These are phyloP conservation scores for Philotrypesis tridentata DNA, from an alignment of 1,140 invertebrate species.

Conservation along the genomic window DNA sequence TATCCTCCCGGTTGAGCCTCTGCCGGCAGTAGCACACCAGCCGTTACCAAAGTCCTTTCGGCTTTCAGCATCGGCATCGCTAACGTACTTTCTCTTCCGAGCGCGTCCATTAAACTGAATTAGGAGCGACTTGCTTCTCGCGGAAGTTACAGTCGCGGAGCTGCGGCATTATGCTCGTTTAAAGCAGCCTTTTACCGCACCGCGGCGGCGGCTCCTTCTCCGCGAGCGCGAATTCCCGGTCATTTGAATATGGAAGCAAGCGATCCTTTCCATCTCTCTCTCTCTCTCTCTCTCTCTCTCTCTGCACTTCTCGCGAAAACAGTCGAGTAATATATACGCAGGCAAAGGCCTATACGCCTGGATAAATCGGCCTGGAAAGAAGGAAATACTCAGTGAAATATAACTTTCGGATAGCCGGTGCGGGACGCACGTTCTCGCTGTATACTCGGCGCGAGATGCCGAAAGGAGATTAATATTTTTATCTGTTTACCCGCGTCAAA, in stretches of 20 bases:
- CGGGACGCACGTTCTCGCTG: too few relatives aligned
- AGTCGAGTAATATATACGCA: too few relatives aligned
- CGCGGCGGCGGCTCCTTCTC: not conserved
- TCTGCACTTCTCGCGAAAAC: not conserved
- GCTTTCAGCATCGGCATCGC: slow-evolving; percentile 48
- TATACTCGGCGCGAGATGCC: too few relatives aligned
- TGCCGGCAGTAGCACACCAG: not conserved
- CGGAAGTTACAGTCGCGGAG: slow-evolving; percentile 20
- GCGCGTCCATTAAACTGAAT: slow-evolving; percentile 59
- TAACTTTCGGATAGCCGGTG: not conserved
- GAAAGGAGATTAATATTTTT: not conserved
- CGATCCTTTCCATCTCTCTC: too few relatives aligned
- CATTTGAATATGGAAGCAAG: slow-evolving; percentile 25
- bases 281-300: too few relatives aligned
- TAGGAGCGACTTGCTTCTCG: slow-evolving; percentile 51
- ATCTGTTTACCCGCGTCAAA: not conserved
- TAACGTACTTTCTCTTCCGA: slow-evolving; percentile 61
- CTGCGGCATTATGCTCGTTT: slow-evolving; percentile 12
- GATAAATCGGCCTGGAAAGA: not conserved
- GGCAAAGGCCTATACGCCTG: too few relatives aligned
- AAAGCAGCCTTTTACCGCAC: not conserved
- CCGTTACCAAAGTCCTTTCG: slow-evolving; percentile 55
- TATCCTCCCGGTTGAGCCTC: not conserved
- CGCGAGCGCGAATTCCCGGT: not conserved
- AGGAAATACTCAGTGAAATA: too few relatives aligned